Base-by-base conservation (phyloP, 1,140 invertebrate species). In the Rhyacophila brunnea region DNA sequence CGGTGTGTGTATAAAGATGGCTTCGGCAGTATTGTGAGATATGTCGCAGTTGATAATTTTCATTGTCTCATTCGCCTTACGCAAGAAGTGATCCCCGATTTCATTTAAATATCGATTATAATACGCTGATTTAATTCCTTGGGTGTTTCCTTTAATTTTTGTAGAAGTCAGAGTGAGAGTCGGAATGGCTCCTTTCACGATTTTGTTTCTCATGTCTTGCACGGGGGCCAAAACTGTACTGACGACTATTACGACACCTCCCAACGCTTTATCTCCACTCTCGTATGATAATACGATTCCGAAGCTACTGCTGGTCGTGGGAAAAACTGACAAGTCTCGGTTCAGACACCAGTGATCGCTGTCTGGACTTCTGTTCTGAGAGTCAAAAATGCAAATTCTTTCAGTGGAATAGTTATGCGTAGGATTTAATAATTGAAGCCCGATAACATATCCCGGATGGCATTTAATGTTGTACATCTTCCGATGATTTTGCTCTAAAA, bases 91-190 rank as follows among this genome's bases (percentile, higher is more conserved):
- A 70, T 95, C 89, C 0, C 89, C 91, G 40, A 86, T 72, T 71
- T 94, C 90, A 68, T 92, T 89, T 18, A 91, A 74, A 68, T 91
- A 92, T 15, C 90, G 81, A 74, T 97, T 97, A 70, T 97, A 98
- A 71, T 94, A 96, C 1, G 87, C 86, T 0, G 87, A 88, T 15
- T 88, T 84, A 18, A 98, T 79, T 9, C 95, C 95, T 67, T 85
- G 81, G 0, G 84, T 80, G 68, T 98, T 98, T 47, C 85, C 81
- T 67, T 86, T 85, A 15, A 97, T 90, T 73, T 85, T 87, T 0
- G 87, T 83, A 40, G 89, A 87, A 0, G 75, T 72, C 7, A 93
- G 74, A 48, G 80, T 82, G 6, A 93, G 69, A 0, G 87, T 89
- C 3, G 91, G 91, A 32, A 90, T 81, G 0, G 89, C 87, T 1